A percentile compares a stretch with the other conserved stretches of the same genome.
These are phyloP conservation scores for Momotus momota DNA, from an alignment of 2,797 vertebrate species.

Conservation along the genomic window DNA sequence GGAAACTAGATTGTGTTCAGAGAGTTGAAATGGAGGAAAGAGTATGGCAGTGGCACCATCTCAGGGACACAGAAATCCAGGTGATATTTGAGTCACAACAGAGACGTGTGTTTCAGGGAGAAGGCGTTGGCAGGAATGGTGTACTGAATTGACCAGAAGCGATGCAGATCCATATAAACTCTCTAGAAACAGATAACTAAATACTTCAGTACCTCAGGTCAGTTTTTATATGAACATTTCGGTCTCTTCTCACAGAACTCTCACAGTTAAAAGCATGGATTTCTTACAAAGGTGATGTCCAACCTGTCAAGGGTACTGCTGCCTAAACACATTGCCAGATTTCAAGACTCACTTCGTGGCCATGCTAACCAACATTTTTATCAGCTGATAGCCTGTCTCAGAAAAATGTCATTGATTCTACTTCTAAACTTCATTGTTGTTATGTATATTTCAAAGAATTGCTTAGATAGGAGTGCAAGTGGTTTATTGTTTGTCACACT, in stretches of 20 bases:
- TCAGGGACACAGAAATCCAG: background rate
- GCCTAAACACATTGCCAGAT: background rate
- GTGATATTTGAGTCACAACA: background rate
- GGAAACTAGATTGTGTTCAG: background rate
- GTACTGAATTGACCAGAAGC: background rate
- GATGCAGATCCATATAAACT: background rate
- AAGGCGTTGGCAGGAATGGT: background rate
- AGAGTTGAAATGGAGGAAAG: background rate
- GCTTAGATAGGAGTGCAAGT: background rate
- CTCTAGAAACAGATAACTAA: background rate
- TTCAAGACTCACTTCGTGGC: background rate
- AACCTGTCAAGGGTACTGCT: background rate
- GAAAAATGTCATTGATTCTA: background rate
- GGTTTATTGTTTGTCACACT: background rate
- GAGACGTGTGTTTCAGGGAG: background rate
- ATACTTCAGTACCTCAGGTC: background rate
- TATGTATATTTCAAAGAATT: background rate
- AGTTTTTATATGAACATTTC: background rate
- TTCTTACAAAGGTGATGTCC: background rate
- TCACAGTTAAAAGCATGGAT: background rate
- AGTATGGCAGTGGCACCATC: background rate
- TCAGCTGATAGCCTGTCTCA: background rate
- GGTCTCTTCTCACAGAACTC: background rate
- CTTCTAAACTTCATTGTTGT: background rate
- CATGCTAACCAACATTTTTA: background rate